These are phyloP conservation scores for Rambutsinella grinnellia DNA, from an alignment of 2,888 invertebrate species.

Conservation along the genomic window DNA sequence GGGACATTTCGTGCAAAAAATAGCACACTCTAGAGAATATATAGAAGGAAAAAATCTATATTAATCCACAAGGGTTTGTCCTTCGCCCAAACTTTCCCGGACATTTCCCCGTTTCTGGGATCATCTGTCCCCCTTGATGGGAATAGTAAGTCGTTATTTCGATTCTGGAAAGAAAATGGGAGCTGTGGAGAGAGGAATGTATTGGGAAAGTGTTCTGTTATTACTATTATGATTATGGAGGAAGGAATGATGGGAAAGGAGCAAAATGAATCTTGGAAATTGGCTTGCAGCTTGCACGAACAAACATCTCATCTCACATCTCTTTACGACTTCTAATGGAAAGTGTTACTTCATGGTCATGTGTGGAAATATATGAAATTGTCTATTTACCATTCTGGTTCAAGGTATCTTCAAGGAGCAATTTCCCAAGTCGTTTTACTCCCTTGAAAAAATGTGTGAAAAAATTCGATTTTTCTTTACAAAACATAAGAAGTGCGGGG, in stretches of 20 bases:
- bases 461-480: no score
- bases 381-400: no score
- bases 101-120: neutral
- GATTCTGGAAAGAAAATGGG: neutral
- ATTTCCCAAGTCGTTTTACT: no score
- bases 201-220: neutral
- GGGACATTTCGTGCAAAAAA: neutral
- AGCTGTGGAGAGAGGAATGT: constrained; percentile 15
- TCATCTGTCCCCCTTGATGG: neutral
- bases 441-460: no score
- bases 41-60: no score
- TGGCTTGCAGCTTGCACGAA: constrained; percentile 28
- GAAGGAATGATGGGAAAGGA: neutral
- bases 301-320: constrained; percentile 30
- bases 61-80: neutral
- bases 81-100: neutral
- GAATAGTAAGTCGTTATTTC: neutral
- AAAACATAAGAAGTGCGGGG: no score
- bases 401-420: no score
- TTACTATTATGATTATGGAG: neutral
- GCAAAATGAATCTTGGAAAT: constrained; percentile 1
- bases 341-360: constrained; percentile 1
- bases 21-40: no score
- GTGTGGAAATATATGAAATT: neutral
- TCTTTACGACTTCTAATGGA: neutral